Evolutionary conservation across 1,140 invertebrate species (phyloP).

Genomic region (Drosophila bocqueti): DNA sequence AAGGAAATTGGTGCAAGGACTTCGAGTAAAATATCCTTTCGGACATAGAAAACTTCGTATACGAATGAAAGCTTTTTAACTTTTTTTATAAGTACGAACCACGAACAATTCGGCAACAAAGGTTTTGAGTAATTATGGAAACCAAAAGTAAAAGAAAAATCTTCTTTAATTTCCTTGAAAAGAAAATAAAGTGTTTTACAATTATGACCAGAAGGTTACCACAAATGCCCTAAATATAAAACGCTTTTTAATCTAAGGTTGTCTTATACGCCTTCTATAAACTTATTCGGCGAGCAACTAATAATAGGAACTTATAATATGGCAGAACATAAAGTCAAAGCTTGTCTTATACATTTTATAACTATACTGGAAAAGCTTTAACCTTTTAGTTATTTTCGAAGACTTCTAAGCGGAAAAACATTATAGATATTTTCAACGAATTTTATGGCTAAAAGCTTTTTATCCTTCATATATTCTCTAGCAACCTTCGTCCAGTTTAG

Average conservation of each 20-base stretch:
- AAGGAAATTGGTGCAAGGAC: not conserved
- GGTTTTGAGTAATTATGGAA: not conserved
- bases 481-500: conserved; percentile 1
- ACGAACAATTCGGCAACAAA: too few species aligned
- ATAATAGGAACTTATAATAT: not conserved
- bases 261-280: not conserved
- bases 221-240: not conserved
- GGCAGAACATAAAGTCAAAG: too few species aligned
- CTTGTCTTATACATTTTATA: not conserved
- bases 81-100: not conserved
- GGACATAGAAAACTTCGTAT: not conserved
- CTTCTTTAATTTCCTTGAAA: too few species aligned
- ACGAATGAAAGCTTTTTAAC: not conserved
- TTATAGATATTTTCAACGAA: not conserved
- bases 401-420: not conserved
- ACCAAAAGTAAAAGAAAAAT: too few species aligned
- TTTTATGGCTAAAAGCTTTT: conserved; percentile 1
- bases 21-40: not conserved
- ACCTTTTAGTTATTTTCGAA: not conserved
- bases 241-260: not conserved
- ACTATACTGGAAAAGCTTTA: not conserved
- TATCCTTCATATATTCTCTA: not conserved
- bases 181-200: not conserved
- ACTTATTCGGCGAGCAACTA: not conserved
- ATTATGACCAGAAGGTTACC: too few species aligned